Conservation (phyloP, 2,797 vertebrate genomes). For the Smutsia temminckii region DNA sequence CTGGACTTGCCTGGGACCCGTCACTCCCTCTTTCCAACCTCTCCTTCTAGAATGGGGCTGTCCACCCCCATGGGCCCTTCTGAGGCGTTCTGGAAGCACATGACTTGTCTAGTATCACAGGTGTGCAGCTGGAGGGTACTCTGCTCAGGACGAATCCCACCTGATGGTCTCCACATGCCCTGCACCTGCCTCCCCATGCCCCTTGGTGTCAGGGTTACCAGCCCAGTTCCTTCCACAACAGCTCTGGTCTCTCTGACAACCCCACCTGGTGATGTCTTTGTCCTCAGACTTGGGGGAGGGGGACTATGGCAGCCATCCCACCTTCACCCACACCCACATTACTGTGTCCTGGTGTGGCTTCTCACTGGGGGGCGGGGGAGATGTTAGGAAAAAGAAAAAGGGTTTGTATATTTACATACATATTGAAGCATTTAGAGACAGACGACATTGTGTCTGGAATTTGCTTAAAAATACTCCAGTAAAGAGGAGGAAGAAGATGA, state of each 20-base stretch:
- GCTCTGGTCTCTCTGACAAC: too few relatives aligned
- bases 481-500: too few relatives aligned
- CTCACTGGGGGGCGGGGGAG: accelerated
- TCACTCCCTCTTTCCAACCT: background rate
- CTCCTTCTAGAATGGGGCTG: too few relatives aligned
- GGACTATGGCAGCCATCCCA: too few relatives aligned
- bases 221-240: background rate
- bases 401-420: background rate
- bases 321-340: background rate
- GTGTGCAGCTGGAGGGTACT: background rate
- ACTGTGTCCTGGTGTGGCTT: background rate
- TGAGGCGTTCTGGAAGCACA: background rate
- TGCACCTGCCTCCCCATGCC: background rate
- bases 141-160: too few relatives aligned
- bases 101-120: background rate
- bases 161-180: background rate
- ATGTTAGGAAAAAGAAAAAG: background rate
- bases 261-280: background rate
- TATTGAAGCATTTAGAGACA: background rate
- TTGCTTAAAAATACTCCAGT: background rate
- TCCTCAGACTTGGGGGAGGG: too few relatives aligned
- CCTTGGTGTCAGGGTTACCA: background rate
- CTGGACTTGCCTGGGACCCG: background rate
- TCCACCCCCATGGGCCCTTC: too few relatives aligned
- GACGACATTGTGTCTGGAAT: background rate